Percentiles rank a stretch among this genome's conserved stretches.
Evolutionary conservation across 2,797 vertebrate genomes (phyloP).

Genomic region (Amphiprion clarkii): DNA sequence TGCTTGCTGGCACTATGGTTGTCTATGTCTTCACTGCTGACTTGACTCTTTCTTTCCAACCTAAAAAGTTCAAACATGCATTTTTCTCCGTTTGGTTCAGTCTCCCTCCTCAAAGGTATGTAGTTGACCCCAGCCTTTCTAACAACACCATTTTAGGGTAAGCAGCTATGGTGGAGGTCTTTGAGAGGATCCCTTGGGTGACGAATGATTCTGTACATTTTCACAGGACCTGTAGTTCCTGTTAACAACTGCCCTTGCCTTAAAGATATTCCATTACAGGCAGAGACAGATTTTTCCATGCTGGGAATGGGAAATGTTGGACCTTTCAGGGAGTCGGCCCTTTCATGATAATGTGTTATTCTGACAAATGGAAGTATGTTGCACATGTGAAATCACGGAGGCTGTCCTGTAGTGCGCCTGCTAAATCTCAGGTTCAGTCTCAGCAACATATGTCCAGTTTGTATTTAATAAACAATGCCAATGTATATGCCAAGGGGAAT

Average conservation of each 20-base stretch:
- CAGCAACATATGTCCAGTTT: not conserved
- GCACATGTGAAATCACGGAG: constrained; percentile 7
- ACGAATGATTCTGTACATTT: constrained; percentile 27
- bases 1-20: not conserved
- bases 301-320: constrained; percentile 36
- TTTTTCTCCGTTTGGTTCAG: not conserved
- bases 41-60: not conserved
- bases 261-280: constrained; percentile 22
- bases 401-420: not conserved
- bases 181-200: constrained; percentile 4
- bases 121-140: not conserved
- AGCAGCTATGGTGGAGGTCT: constrained; percentile 4
- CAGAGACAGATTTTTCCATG: constrained; percentile 23
- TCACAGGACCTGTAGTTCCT: constrained; percentile 20
- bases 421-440: constrained; percentile 4
- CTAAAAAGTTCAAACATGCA: not conserved
- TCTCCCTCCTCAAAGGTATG: not conserved
- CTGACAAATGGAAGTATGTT: constrained; percentile 34
- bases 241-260: constrained; percentile 7
- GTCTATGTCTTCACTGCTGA: not conserved
- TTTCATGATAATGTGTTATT: constrained; percentile 17
- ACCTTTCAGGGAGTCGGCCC: constrained; percentile 26
- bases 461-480: not conserved
- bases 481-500: too few species aligned
- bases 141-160: constrained; percentile 25